Evolutionary conservation across 2,797 vertebrate species (phyloP).

Genomic region (Cuculus canorus): DNA sequence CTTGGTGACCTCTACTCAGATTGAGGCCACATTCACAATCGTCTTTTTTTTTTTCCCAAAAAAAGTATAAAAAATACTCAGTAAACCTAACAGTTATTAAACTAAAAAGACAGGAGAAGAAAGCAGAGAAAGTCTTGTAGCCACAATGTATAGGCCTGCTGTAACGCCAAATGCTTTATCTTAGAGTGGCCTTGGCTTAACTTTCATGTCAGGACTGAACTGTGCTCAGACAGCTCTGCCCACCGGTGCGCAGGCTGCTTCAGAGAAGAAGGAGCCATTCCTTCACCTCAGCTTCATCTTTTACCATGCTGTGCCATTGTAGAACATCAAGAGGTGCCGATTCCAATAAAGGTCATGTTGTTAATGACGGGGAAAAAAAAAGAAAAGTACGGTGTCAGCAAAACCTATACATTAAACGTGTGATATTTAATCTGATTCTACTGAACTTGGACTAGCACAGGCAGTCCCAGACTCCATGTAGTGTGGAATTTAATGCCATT

Average conservation of each 20-base stretch:
- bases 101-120: neutral
- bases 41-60: neutral
- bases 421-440: conserved; percentile 23
- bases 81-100: neutral
- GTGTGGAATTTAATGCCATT: conserved; percentile 38
- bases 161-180: neutral
- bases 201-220: conserved; percentile 47
- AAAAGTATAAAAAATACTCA: neutral
- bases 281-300: conserved; percentile 19
- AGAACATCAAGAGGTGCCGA: conserved; percentile 13
- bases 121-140: neutral
- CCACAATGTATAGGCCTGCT: neutral
- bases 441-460: neutral
- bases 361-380: neutral
- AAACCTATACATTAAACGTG: conserved; percentile 34
- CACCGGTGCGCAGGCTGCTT: neutral
- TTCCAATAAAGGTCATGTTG: conserved; percentile 20
- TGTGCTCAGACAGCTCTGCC: conserved; percentile 16
- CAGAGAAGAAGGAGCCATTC: conserved; percentile 20
- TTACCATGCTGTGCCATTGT: conserved; percentile 43
- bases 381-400: neutral
- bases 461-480: neutral
- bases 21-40: neutral
- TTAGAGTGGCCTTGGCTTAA: neutral
- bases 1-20: neutral